phyloP scores from a whole-genome alignment of 2,113 vertebrate species.

The Calyptomena viridis region DNA sequence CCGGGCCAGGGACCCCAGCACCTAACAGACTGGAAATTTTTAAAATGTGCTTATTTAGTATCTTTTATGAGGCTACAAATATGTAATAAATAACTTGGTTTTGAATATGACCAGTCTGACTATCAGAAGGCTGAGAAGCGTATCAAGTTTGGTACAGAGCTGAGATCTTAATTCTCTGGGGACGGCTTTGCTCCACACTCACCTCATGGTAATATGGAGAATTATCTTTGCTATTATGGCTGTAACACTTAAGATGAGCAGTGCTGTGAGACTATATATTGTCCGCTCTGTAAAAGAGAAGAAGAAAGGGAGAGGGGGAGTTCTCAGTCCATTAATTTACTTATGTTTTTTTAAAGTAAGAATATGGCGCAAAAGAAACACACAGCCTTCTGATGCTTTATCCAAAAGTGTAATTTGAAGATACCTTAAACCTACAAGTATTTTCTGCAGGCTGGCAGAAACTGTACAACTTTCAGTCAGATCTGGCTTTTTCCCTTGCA shows the following conservation, averaged over 20 bases:
- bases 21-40: neutral
- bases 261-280: slow-evolving; percentile 89
- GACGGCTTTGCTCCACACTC: slow-evolving; percentile 64
- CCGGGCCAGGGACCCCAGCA: too few species aligned
- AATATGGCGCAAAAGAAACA: neutral
- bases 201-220: slow-evolving; percentile 91
- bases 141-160: neutral
- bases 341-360: neutral
- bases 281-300: slow-evolving; percentile 85
- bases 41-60: neutral
- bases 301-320: neutral
- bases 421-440: neutral
- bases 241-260: slow-evolving; percentile 88
- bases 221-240: slow-evolving; percentile 90
- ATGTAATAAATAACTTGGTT: neutral
- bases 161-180: neutral
- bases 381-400: neutral
- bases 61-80: neutral
- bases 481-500: neutral
- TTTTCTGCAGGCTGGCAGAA: neutral
- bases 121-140: neutral
- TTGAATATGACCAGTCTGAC: neutral
- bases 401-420: neutral
- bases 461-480: neutral
- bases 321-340: neutral